These are phyloP conservation scores for Rhagonycha fulva DNA, from an alignment of 2,888 invertebrate genomes.

Conservation along the genomic window DNA sequence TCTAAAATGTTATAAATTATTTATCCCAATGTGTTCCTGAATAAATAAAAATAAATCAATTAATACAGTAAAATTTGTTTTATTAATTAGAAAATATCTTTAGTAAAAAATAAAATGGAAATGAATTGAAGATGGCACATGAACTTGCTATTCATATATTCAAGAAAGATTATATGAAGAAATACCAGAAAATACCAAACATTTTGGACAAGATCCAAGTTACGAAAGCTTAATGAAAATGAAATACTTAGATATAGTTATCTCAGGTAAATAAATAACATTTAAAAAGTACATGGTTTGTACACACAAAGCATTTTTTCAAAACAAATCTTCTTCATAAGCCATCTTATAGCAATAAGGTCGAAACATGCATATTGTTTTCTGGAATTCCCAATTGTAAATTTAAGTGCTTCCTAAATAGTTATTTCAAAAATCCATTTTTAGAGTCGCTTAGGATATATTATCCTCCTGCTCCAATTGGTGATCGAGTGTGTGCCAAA, in stretches of 20 bases:
- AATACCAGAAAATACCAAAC: background rate
- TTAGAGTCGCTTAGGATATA: conserved; percentile 63
- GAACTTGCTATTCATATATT: background rate
- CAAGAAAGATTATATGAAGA: background rate
- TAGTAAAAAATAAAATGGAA: too few species aligned
- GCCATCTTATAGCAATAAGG: too few species aligned
- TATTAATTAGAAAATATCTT: too few species aligned
- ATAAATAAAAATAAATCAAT: background rate
- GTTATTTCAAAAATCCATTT: too few species aligned
- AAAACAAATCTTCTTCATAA: too few species aligned
- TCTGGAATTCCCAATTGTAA: too few species aligned
- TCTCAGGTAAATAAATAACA: background rate
- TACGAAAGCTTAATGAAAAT: background rate
- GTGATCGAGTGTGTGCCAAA: conserved; percentile 60
- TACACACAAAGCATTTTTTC: too few species aligned
- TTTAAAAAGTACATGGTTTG: too few species aligned
- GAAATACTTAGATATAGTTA: background rate
- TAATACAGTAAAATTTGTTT: too few species aligned
- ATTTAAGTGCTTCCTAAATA: too few species aligned
- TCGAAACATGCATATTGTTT: too few species aligned
- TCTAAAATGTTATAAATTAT: background rate
- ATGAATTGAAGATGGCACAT: background rate
- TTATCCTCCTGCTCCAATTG: conserved; percentile 60
- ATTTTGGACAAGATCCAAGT: background rate
- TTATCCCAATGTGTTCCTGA: background rate